Evolutionary conservation across 2,797 vertebrate species (phyloP).

Genomic region (Petrocephalus sullivani): DNA sequence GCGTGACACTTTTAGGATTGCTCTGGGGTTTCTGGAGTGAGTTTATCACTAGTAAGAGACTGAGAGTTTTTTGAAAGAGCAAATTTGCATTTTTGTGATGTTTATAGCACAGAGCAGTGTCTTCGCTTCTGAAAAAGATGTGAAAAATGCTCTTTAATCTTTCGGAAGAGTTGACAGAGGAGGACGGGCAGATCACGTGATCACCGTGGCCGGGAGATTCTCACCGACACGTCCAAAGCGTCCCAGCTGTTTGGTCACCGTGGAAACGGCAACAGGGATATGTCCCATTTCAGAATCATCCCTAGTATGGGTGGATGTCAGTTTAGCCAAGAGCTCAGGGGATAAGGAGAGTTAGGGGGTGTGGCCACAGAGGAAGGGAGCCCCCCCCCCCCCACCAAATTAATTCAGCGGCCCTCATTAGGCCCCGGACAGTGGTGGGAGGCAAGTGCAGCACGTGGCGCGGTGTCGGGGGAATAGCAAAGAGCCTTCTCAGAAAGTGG

Average conservation of each 20-base stretch:
- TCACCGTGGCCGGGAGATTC: background rate
- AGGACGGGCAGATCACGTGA: background rate
- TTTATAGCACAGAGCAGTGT: background rate
- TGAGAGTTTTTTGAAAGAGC: background rate
- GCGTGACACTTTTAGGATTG: background rate
- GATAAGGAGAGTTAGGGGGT: conserved; percentile 57
- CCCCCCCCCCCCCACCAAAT: conserved; percentile 88
- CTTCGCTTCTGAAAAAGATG: background rate
- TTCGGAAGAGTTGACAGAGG: background rate
- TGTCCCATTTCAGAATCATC: background rate
- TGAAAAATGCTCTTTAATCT: background rate
- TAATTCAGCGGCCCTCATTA: conserved; percentile 99
- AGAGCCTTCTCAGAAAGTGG: conserved; percentile 99
- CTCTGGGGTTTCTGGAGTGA: background rate
- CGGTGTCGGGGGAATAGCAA: conserved; percentile 98
- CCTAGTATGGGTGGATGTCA: background rate
- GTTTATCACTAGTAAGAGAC: background rate
- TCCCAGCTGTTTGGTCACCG: background rate
- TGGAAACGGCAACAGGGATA: background rate
- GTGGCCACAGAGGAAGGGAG: conserved; percentile 34
- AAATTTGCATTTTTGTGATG: background rate
- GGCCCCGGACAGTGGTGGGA: conserved; percentile 75
- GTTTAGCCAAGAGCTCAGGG: conserved; percentile 4
- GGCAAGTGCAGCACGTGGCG: conserved; percentile 81
- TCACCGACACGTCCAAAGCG: background rate